These are phyloP conservation scores for Rhombomys opimus DNA, from an alignment of 2,113 vertebrate species.

Conservation along the genomic window DNA sequence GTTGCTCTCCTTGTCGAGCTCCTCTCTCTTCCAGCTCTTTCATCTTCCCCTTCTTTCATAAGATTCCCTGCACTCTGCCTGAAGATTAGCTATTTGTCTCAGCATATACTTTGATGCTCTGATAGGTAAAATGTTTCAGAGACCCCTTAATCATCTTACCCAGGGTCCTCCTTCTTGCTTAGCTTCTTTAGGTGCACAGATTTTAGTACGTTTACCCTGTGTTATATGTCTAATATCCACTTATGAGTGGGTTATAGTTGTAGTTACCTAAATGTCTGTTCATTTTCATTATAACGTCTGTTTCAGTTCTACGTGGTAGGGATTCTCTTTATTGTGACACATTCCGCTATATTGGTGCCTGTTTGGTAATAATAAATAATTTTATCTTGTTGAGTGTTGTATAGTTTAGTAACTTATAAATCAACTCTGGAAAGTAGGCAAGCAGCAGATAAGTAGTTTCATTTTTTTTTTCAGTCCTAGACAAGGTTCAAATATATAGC, in stretches of 20 bases:
- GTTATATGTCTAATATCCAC: no score
- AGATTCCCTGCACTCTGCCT: no score
- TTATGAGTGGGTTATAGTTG: not conserved
- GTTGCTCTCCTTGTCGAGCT: no score
- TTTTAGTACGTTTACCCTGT: no score
- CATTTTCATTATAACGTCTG: not conserved
- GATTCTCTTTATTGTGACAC: not conserved
- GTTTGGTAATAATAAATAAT: not conserved
- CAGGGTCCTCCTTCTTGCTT: no score
- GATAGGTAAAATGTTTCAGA: no score
- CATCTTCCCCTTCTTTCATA: no score
- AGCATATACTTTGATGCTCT: no score
- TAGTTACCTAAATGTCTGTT: not conserved
- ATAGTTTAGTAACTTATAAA: conserved; percentile 8
- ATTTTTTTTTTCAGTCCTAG: not conserved
- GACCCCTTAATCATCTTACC: no score
- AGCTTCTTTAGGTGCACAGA: no score
- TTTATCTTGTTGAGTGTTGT: not conserved
- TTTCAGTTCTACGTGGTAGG: not conserved
- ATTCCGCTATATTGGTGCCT: not conserved
- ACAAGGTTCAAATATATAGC: not conserved
- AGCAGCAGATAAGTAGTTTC: not conserved
- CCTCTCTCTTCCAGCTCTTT: no score
- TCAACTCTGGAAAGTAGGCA: not conserved
- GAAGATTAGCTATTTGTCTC: no score